Base-by-base conservation (phyloP, 2,888 invertebrate species). In the Conomelus anceps region DNA sequence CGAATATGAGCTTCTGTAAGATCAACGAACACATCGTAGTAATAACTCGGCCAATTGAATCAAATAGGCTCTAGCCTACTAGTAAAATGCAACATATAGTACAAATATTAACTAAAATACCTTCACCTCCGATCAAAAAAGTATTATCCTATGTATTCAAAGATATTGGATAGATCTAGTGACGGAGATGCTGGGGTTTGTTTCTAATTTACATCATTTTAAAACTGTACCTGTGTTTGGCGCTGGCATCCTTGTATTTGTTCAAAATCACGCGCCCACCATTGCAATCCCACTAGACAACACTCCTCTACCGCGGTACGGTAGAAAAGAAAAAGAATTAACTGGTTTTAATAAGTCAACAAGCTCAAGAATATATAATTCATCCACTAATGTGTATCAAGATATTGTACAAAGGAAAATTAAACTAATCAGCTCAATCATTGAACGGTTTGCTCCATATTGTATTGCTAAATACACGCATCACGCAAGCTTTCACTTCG, bases 261-360 rank as follows among this genome's bases (percentile, higher is more conserved):
- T 94, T 94, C 93, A 94, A 94, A 94, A 94, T 94, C 93, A 94
- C 94, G 94, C 94, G 94, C 94, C 94, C 93, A 93, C 93, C 93
- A 93, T 94, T 93, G 92, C 91, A 90, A 90, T 91, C 91, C 91
- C 91, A 91, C 26, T 89, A 91, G 91, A 90, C 91, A 87, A 17
- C 63, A 63, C 13, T 63, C 63, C 24, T 86, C 23, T 24, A 22
- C 26, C 29, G 89, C 89, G 89, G 86, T 29, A 86, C 86, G 29
- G 24, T 26, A 26, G 86, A 26, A 86, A 11, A 86, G 86, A n/a
- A 26, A 23, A 13, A n/a, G n/a, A 63, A 63, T 63, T 34, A 26
- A 11, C 4, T 11, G 34, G 17, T 34, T 17, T 9, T n/a, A n/a
- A 63, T n/a, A 7, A 41, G 63, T 7, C 3, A n/a, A 63, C 11